A percentile compares a stretch with the other conserved stretches of the same genome.
Evolutionary conservation across 2,888 invertebrate genomes (phyloP).

Genomic region (Lagria hirta): DNA sequence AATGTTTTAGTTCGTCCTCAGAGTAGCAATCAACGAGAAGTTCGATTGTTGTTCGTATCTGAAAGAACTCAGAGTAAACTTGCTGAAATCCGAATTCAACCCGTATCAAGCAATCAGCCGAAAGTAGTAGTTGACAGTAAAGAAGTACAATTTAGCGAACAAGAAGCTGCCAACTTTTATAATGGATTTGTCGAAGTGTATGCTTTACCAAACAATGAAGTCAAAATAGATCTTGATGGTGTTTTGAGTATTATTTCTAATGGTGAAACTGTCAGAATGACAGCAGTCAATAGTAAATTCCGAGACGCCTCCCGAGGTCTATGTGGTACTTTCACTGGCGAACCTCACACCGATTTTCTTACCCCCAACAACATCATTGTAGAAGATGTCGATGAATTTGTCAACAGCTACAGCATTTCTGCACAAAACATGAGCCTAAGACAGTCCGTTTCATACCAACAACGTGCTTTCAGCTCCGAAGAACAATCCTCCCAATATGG

Average conservation of each 20-base stretch:
- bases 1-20: conserved; percentile 53
- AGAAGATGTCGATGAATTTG: conserved; percentile 58
- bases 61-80: conserved; percentile 45
- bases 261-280: conserved; percentile 58
- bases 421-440: conserved; percentile 50
- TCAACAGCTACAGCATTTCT: conserved; percentile 60
- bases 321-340: conserved; percentile 65
- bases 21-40: too few relatives aligned
- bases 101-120: conserved; percentile 24
- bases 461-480: conserved; percentile 48
- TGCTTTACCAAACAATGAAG: conserved; percentile 57
- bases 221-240: conserved; percentile 58
- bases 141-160: conserved; percentile 44
- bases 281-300: conserved; percentile 48
- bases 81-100: conserved; percentile 50
- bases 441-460: too few relatives aligned
- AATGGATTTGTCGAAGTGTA: conserved; percentile 54
- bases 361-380: conserved; percentile 61
- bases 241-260: conserved; percentile 60
- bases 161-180: conserved; percentile 42
- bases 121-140: conserved; percentile 55
- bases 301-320: conserved; percentile 63
- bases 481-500: too few relatives aligned
- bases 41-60: too few relatives aligned
- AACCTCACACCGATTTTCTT: conserved; percentile 61